Evolutionary conservation across 2,113 vertebrate species (phyloP).

Genomic region (Syrrhaptes paradoxus): DNA sequence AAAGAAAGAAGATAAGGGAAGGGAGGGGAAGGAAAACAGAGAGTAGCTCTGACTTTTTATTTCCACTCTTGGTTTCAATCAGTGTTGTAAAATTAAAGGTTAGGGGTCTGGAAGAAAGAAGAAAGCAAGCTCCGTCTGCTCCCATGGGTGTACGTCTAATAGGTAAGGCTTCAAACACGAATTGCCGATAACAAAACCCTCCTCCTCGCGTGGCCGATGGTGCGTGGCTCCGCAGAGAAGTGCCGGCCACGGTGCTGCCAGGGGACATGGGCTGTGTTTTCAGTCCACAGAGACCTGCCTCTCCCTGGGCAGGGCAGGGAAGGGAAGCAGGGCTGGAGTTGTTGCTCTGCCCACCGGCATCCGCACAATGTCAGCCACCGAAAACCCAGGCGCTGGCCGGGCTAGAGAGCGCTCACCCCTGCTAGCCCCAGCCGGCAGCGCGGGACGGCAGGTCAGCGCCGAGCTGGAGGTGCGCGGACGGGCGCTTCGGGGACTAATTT

Average conservation of each 20-base stretch:
- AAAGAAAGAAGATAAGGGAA: slow-evolving; percentile 66
- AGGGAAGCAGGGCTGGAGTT: neutral
- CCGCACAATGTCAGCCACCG: accelerated
- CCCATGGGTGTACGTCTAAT: neutral
- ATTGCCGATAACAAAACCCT: accelerated
- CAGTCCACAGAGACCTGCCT: neutral
- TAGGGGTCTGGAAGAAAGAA: neutral
- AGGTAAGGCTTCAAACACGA: neutral
- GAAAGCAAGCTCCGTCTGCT: neutral
- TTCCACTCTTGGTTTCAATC: slow-evolving; percentile 67
- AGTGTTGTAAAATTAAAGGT: slow-evolving; percentile 47
- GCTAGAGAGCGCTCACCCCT: accelerated
- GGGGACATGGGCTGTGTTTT: accelerated
- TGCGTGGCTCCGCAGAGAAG: neutral
- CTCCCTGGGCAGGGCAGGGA: neutral
- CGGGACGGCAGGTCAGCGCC: neutral
- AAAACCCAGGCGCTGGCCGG: accelerated
- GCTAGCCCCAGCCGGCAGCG: neutral
- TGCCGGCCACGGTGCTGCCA: accelerated
- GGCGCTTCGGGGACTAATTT: neutral
- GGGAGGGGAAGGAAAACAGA: slow-evolving; percentile 59
- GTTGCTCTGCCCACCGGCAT: accelerated
- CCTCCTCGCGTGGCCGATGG: accelerated
- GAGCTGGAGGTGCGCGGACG: neutral
- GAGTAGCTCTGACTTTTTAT: slow-evolving; percentile 46